phyloP scores from a whole-genome alignment of 2,113 vertebrate species.

The Clarias gariepinus region DNA sequence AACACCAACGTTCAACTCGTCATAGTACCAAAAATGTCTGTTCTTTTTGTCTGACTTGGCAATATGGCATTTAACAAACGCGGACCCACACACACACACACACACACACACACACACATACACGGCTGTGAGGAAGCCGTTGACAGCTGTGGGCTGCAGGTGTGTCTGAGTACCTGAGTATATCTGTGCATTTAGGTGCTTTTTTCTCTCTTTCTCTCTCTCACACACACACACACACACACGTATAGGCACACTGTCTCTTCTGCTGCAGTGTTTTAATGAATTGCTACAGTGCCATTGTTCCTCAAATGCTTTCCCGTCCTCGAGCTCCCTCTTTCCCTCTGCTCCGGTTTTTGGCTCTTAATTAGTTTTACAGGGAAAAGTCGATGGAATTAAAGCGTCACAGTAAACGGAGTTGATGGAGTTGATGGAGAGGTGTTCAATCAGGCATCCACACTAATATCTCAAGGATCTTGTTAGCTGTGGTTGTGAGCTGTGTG shows the following conservation, averaged over 20 bases:
- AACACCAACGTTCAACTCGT: too few relatives aligned
- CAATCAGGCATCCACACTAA: not conserved
- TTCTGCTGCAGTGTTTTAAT: constrained; percentile 14
- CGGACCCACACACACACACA: not conserved
- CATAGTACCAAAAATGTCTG: not conserved
- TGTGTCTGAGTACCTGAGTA: constrained; percentile 35
- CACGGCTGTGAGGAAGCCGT: constrained; percentile 16
- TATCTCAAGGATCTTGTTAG: not conserved
- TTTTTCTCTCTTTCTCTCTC: not conserved
- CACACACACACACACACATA: not conserved
- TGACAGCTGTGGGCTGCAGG: constrained; percentile 48
- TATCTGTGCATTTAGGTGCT: constrained; percentile 24
- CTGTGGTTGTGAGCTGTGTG: not conserved
- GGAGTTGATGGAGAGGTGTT: not conserved
- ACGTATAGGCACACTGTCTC: not conserved
- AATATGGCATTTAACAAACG: not conserved
- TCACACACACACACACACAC: constrained; percentile 3
- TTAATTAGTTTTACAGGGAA: not conserved
- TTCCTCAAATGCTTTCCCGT: constrained; percentile 13
- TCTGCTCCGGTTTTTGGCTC: not conserved
- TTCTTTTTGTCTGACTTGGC: not conserved
- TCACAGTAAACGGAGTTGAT: not conserved
- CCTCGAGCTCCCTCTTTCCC: constrained; percentile 23
- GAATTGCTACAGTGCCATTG: not conserved
- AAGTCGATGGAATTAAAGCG: not conserved